Evolutionary conservation across 2,888 invertebrate species (phyloP), one percentile per base, ranked within the genome.

Genomic region (Plebejus argus): DNA sequence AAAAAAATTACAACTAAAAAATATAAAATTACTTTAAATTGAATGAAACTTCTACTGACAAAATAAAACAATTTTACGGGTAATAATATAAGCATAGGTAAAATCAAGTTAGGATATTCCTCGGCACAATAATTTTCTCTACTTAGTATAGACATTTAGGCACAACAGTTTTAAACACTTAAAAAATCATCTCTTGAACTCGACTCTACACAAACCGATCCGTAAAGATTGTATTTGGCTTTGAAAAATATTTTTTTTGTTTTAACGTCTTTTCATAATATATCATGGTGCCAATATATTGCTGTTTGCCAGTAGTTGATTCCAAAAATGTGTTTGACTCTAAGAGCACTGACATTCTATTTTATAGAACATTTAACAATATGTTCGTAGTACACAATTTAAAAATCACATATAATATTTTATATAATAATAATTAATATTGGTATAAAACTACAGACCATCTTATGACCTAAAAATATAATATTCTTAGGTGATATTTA

Each of bases 401-500:
- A 6, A 28, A 28, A 66, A 66, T 66, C 66, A 28, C 66, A 66
- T 23, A 28, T 49, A 49, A 49, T 49, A 49, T 23, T 23, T 61
- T 20, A 61, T 61, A 61, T 61, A 61, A 61, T 28, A 66, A 66
- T 15, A 66, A 61, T 23, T 28, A 66, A 66, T 15, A 66, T 66
- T 28, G 20, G 12, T 66, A 10, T 5, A 12, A 66, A 6, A 66
- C 15, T 66, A 28, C 66, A 66, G 12, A 33, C 61, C 23, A 33
- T 66, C 66, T 33, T 33, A 15, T 15, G 33, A 66, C 28, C 18
- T 15, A 0, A 66, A 66, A 66, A 66, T 12, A 66, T 33, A 5
- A 66, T 66, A 61, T 61, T 23, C 66, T 28, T 66, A 66, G 18
- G 66, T 66, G 28, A 61, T 66, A n/a, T n/a, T n/a, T n/a, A 66